These are phyloP conservation scores for Anisognathus igniventris DNA, from an alignment of 2,797 vertebrate genomes.

Conservation along the genomic window DNA sequence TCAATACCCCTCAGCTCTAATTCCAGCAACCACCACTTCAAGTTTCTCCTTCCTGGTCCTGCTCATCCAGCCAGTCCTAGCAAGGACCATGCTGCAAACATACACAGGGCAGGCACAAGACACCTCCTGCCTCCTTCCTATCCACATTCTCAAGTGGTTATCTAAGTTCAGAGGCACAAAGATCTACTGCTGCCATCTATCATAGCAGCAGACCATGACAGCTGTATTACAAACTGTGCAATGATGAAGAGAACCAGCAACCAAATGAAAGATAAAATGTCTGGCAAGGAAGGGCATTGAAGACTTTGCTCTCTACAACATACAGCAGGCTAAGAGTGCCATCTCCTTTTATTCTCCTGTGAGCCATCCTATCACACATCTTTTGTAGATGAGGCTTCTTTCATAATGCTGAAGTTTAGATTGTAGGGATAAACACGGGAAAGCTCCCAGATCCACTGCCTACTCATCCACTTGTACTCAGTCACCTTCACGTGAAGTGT, in stretches of 20 bases:
- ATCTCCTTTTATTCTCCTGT: background rate
- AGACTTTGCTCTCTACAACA: background rate
- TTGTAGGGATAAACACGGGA: background rate
- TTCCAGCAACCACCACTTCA: background rate
- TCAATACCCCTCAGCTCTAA: background rate
- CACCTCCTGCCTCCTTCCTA: background rate
- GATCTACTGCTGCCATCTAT: background rate
- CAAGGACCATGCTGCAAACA: fast-evolving
- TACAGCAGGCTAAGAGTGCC: background rate
- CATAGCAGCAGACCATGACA: background rate
- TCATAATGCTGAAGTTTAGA: background rate
- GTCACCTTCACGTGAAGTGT: fast-evolving
- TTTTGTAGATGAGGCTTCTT: background rate
- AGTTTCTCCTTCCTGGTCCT: background rate
- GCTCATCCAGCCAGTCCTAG: background rate
- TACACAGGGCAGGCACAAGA: background rate
- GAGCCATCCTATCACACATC: background rate
- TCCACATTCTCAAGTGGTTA: background rate
- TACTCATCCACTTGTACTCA: background rate
- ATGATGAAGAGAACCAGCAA: background rate
- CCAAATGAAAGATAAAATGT: background rate
- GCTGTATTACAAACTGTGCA: background rate
- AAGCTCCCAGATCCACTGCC: background rate
- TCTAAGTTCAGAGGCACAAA: background rate
- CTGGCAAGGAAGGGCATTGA: background rate